phyloP scores from a whole-genome alignment of 2,888 invertebrate genomes.

The Microctonus hyperodae region DNA sequence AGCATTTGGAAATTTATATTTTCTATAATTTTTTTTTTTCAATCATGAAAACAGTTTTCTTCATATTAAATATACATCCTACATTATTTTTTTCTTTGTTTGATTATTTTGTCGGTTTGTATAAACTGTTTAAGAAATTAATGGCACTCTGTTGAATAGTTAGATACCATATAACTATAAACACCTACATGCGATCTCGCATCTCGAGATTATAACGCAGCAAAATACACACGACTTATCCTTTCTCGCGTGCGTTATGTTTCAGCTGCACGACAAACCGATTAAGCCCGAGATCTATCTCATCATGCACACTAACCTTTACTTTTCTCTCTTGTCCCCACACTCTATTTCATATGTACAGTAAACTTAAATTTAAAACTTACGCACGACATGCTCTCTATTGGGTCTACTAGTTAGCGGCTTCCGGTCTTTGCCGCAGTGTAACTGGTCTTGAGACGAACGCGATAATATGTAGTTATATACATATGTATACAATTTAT shows the following conservation, averaged over 20 bases:
- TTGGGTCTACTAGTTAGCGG: conserved; percentile 15
- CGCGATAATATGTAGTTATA: background rate
- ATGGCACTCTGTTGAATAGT: background rate
- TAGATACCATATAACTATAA: conserved; percentile 25
- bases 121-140: background rate
- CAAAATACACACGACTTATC: background rate
- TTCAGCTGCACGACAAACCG: conserved; percentile 41
- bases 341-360: background rate
- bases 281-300: conserved; percentile 34
- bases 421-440: conserved; percentile 16
- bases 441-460: conserved; percentile 16
- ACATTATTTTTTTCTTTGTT: conserved; percentile 17
- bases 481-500: background rate
- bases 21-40: conserved; percentile 9
- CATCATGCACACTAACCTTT: background rate
- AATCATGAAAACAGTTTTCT: too few species aligned
- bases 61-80: too few species aligned
- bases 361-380: conserved; percentile 19
- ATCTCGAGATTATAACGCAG: conserved; percentile 3
- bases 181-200: conserved; percentile 33
- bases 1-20: background rate
- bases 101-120: background rate
- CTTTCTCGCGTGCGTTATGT: conserved; percentile 35
- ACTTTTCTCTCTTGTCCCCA: background rate
- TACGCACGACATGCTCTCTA: background rate